A percentile compares a stretch with the other conserved stretches of the same genome.
Conservation (phyloP, 2,797 vertebrate genomes). For the Heterohyrax brucei region DNA sequence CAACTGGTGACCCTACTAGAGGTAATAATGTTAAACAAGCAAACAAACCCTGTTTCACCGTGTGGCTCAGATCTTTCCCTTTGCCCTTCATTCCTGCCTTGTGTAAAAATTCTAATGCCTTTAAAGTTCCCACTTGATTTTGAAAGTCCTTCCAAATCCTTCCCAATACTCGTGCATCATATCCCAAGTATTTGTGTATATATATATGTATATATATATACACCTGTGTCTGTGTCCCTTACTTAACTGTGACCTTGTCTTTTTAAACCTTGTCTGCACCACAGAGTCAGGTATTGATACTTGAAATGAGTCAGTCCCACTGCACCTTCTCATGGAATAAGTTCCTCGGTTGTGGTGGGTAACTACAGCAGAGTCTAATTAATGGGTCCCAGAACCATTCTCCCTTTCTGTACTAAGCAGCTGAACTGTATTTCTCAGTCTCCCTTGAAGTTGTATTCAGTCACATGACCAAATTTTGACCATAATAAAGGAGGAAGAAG, state of each 20-base stretch:
- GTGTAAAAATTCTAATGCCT: slow-evolving; percentile 50
- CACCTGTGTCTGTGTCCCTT: slow-evolving; percentile 3
- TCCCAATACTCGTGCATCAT: background rate
- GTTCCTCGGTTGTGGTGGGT: background rate
- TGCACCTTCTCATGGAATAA: background rate
- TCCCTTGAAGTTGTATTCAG: background rate
- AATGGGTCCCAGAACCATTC: slow-evolving; percentile 7
- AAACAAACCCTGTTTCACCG: slow-evolving; percentile 65
- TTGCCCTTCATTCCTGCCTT: slow-evolving; percentile 79
- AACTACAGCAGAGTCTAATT: background rate
- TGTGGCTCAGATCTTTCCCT: slow-evolving; percentile 50
- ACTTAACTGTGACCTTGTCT: slow-evolving; percentile 64
- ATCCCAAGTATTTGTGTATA: background rate
- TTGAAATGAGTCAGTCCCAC: background rate
- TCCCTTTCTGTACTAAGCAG: background rate
- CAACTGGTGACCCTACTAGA: slow-evolving; percentile 61
- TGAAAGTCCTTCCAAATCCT: slow-evolving; percentile 29
- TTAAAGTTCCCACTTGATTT: background rate
- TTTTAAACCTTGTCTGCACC: slow-evolving; percentile 47
- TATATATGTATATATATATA: background rate
- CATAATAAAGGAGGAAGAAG: background rate
- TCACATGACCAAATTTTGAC: background rate
- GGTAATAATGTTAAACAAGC: slow-evolving; percentile 85
- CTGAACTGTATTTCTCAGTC: slow-evolving; percentile 19
- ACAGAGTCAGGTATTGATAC: background rate